Evolutionary conservation across 1,140 invertebrate species (phyloP), one percentile per base, ranked within the genome.

Genomic region (Babylonia areolata): DNA sequence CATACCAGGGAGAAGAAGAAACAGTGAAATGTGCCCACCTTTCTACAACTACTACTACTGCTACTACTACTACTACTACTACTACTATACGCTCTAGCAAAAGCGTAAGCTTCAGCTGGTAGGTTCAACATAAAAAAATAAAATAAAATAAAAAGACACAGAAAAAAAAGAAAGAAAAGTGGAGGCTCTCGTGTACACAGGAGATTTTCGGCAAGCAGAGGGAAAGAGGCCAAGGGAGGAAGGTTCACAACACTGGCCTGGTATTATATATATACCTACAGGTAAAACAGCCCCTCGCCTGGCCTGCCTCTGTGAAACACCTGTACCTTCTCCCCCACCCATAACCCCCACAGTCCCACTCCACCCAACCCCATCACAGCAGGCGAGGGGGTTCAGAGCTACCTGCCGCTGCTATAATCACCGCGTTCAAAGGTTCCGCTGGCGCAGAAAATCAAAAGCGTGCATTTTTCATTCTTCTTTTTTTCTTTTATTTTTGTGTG

Each of bases 361-460:
- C 46, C 46, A 11, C 20, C 9, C 46, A 64, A 12, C 58, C 58
- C 58, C 1, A 64, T 64, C 58, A 23, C 58, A 64, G 58, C 2
- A 23, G 58, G 58, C 15, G 5, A n/a, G 28, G 58, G 58, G 20
- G 15, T 64, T 64, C n/a, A n/a, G 58, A 64, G 1, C 9, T 64
- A 64, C 58, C 58, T 64, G 58, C n/a, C n/a, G n/a, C n/a, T 64
- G 58, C 28, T 64, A 64, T 64, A 64, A 64, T 64, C 58, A 64
- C 1, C 3, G 23, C 58, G 9, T 23, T 64, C 58, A 64, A 64
- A 64, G 58, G 28, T 23, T 11, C 58, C 28, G 23, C 0, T 11
- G 58, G 58, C 28, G 58, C 28, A 64, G 20, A 64, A 64, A 64
- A 64, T 64, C 58, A 64, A 64, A n/a, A 64, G 58, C 58, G 28